Base-by-base conservation (phyloP, 1,140 invertebrate genomes). In the Cheumatopsyche charites region DNA sequence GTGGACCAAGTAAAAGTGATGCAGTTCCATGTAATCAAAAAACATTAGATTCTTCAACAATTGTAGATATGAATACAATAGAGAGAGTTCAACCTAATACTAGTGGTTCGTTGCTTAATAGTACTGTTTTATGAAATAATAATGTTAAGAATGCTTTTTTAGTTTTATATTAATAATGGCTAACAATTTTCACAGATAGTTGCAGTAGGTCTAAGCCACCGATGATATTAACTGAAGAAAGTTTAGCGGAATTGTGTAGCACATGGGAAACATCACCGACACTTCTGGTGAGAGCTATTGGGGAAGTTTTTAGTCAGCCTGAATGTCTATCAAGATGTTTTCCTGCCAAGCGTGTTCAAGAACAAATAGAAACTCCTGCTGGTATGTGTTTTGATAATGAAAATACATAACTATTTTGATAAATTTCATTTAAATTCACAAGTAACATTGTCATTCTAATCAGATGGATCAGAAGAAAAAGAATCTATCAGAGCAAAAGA, bases 261-360 rank as follows among this genome's bases (percentile, higher is more conserved):
- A 79, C 81, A 49, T 84, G 82, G 62, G 76, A 80, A 74, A 80
- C 76, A 9, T 74, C 77, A 23, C 78, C 79, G 0, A 74, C 81
- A 36, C 76, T 79, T 0, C 72, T 85, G n/a, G 79, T 81, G 47
- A 77, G 79, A 19, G 80, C 81, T 4, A 62, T 85, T 9, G 80
- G 81, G 0, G 79, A 82, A 73, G 82, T 80, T 0, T 83, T 85
- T 70, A 81, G 79, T 26, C 80, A 82, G 21, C 87, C 87, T 1
- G 80, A 83, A 17, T 85, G 86, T 47, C 77, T 89, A 61, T 83
- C 86, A 1, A 85, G 86, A 75, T 86, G 86, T 80, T 83, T 89
- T 77, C 86, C 84, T 67, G 82, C 81, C 26, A 87, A 87, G 81
- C 79, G 74, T 63, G 79, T 82, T n/a, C 83, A 82, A 79, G 79